Conservation (phyloP, 2,888 invertebrate species). For the Anthophora plumipes region DNA sequence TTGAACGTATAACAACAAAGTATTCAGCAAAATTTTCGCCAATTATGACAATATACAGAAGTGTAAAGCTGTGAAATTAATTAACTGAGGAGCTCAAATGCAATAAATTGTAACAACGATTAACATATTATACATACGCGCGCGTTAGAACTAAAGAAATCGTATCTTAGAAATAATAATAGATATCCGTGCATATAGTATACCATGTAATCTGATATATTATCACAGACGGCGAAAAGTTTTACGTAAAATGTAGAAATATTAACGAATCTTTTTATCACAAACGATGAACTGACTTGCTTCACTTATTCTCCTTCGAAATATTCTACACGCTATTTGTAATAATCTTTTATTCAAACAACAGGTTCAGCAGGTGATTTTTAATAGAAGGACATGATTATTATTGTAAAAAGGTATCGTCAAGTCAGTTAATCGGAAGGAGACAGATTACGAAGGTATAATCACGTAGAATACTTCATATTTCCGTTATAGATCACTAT, state of each 20-base stretch:
- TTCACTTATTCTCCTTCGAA: background rate
- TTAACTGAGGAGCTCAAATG: slow-evolving; percentile 79
- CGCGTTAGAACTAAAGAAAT: slow-evolving; percentile 72
- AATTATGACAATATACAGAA: slow-evolving; percentile 79
- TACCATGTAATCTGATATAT: slow-evolving; percentile 71
- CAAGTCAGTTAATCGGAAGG: slow-evolving; percentile 53
- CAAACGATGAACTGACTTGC: slow-evolving; percentile 43
- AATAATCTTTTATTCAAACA: slow-evolving; percentile 7
- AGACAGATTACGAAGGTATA: slow-evolving; percentile 51
- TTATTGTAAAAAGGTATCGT: slow-evolving; percentile 33
- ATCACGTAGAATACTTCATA: slow-evolving; percentile 67
- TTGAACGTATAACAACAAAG: background rate
- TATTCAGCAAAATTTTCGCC: slow-evolving; percentile 56
- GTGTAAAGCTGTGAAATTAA: slow-evolving; percentile 66
- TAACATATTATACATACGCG: slow-evolving; percentile 42
- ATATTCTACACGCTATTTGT: slow-evolving; percentile 7
- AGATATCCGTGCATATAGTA: slow-evolving; percentile 76
- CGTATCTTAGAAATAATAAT: slow-evolving; percentile 70
- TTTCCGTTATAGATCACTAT: slow-evolving; percentile 74
- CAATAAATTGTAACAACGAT: slow-evolving; percentile 80
- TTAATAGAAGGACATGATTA: background rate
- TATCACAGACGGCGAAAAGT: slow-evolving; percentile 42
- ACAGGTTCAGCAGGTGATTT: background rate
- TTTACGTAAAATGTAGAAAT: slow-evolving; percentile 29
- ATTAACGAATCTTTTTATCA: slow-evolving; percentile 28